Conservation (phyloP, 2,888 invertebrate species). For the Gastrophysa polygoni region DNA sequence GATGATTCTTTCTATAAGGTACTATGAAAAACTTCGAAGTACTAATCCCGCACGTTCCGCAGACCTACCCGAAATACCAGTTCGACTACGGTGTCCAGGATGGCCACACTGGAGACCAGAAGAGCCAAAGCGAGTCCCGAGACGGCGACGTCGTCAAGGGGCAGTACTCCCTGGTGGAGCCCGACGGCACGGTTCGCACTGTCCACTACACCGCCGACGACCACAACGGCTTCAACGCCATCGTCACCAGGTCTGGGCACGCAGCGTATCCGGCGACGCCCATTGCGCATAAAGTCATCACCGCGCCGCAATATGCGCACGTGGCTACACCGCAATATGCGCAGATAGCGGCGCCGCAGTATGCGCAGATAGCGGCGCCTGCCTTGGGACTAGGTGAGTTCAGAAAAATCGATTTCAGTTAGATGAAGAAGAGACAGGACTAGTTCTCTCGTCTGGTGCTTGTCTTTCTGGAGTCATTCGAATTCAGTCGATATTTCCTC, state of each 20-base stretch:
- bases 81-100: constrained; percentile 66
- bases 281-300: constrained; percentile 49
- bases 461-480: no score
- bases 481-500: no score
- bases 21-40: no score
- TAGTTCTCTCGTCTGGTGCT: no score
- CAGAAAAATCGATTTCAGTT: no score
- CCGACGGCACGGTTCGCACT: constrained; percentile 64
- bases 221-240: constrained; percentile 61
- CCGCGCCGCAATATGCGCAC: constrained; percentile 40
- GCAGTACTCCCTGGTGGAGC: constrained; percentile 64
- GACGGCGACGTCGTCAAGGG: constrained; percentile 65
- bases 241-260: constrained; percentile 61
- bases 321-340: constrained; percentile 16
- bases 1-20: no score
- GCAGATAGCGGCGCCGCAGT: constrained; percentile 24
- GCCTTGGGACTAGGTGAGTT: constrained; percentile 24
- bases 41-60: constrained; percentile 44
- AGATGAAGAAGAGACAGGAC: no score
- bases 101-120: constrained; percentile 64
- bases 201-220: constrained; percentile 66
- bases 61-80: constrained; percentile 65
- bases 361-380: constrained; percentile 26
- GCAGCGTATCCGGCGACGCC: constrained; percentile 61
- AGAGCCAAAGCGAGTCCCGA: constrained; percentile 62